Conservation (phyloP, 1,140 invertebrate species). For the Monomorium pharaonis region DNA sequence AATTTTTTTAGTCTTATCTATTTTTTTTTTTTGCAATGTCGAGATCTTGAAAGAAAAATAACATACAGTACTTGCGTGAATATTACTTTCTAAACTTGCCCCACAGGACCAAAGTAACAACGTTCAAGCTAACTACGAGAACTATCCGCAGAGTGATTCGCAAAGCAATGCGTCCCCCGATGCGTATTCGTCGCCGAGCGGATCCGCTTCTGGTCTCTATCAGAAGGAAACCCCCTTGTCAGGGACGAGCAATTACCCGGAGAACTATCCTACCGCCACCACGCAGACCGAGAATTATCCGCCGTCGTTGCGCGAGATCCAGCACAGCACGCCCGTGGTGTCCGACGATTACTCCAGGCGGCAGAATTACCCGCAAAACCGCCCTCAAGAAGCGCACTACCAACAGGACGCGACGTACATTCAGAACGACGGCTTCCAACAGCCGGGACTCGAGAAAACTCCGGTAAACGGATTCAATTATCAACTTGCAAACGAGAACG, state of each 20-base stretch:
- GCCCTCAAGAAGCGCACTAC: conserved; percentile 62
- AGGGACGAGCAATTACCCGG: conserved; percentile 64
- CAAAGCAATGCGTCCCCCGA: conserved; percentile 16
- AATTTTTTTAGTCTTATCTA: neutral
- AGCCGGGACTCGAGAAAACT: conserved; percentile 68
- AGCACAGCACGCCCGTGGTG: conserved; percentile 27
- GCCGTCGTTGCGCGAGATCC: conserved; percentile 53
- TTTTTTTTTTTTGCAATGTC: neutral
- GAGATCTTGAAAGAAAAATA: neutral
- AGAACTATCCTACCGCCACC: conserved; percentile 72
- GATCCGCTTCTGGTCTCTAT: neutral
- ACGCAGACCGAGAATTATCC: conserved; percentile 74
- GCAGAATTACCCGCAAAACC: conserved; percentile 69
- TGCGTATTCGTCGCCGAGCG: neutral
- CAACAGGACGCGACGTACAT: conserved; percentile 55
- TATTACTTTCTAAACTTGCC: neutral
- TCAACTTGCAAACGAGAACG: conserved; percentile 67
- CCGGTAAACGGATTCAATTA: conserved; percentile 82
- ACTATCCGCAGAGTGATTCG: conserved; percentile 52
- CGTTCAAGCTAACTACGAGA: conserved; percentile 65
- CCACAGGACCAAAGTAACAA: conserved; percentile 68
- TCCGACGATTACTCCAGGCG: conserved; percentile 69
- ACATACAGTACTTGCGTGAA: neutral
- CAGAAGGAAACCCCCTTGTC: conserved; percentile 38
- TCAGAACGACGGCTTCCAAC: conserved; percentile 49